phyloP scores from a whole-genome alignment of 2,797 vertebrate species.

The Delichon dasypus region DNA sequence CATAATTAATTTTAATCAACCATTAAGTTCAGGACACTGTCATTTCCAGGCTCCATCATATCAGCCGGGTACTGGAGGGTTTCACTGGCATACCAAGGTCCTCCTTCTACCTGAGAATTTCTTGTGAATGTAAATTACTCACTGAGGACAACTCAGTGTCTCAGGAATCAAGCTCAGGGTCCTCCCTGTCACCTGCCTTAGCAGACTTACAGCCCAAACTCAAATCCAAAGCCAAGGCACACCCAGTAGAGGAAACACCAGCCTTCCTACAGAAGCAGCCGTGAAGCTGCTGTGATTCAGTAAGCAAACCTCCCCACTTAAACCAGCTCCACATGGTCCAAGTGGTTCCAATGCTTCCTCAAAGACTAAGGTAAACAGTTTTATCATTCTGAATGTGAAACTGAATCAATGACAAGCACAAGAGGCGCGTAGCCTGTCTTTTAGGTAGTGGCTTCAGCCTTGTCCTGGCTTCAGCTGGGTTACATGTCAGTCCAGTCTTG shows the following conservation, averaged over 20 bases:
- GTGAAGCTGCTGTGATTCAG: neutral
- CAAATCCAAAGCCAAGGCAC: neutral
- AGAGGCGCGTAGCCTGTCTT: neutral
- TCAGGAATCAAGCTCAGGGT: neutral
- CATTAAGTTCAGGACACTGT: neutral
- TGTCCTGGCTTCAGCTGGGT: neutral
- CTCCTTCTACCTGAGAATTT: neutral
- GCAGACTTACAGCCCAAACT: neutral
- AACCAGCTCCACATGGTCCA: neutral
- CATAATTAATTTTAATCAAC: neutral
- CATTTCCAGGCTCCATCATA: neutral
- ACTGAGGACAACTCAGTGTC: neutral
- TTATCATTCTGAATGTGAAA: neutral
- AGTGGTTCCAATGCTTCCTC: neutral
- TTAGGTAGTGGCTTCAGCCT: neutral
- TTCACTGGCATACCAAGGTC: neutral
- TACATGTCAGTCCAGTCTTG: neutral
- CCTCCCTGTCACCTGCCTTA: neutral
- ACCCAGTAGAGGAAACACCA: neutral
- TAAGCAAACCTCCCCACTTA: neutral
- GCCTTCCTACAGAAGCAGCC: neutral
- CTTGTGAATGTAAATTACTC: neutral
- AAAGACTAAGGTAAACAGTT: neutral
- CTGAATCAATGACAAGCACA: neutral
- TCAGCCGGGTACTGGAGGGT: neutral